Base-by-base conservation (phyloP, 2,888 invertebrate species). In the Aspidiotus rigidus region DNA sequence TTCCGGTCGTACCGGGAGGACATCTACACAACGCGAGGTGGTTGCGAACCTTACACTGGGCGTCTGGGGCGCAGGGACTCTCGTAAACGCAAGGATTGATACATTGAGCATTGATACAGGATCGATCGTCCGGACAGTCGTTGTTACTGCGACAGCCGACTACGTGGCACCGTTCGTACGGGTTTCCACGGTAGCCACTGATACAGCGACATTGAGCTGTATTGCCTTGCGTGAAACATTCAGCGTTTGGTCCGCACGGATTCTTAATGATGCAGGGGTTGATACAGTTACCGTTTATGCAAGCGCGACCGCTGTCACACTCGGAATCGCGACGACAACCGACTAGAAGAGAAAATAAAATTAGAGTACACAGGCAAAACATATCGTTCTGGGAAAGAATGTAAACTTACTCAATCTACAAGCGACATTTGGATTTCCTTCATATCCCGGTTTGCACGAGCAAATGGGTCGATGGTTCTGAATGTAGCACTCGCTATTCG, bases 11-110 rank as follows among this genome's bases (percentile, higher is more conserved):
- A 42, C 88, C 88, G 54, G 81, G 78, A 40, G 88, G 88, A 77
- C 93, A 94, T 77, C 89, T 86, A 76, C 94, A 94, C n/a, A 90
- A 82, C 0, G 90, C 85, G 73, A 89, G 81, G 75, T 94, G 93
- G 76, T 90, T 89, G 75, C 88, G 84, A 0, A 90, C 87, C 61
- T 84, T 82, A 76, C 94, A 94, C 75, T 88, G 85, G 6, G 92
- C 91, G 69, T 86, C 82, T 3, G 84, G 81, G 0, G 90, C 86
- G 76, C 93, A 94, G 9, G 84, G 84, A 74, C 88, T 88, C 70
- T 85, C 85, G 71, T 86, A 85, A 7, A 88, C 79, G 76, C 93
- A 93, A 7, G 93, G 91, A 77, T 90, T 86, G 59, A 90, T 83
- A 77, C 94, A 94, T 76, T 90, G 89, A 72, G 87, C 87, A 74